These are phyloP conservation scores for Penaeus monodon DNA, from an alignment of 2,888 invertebrate genomes.

Conservation along the genomic window DNA sequence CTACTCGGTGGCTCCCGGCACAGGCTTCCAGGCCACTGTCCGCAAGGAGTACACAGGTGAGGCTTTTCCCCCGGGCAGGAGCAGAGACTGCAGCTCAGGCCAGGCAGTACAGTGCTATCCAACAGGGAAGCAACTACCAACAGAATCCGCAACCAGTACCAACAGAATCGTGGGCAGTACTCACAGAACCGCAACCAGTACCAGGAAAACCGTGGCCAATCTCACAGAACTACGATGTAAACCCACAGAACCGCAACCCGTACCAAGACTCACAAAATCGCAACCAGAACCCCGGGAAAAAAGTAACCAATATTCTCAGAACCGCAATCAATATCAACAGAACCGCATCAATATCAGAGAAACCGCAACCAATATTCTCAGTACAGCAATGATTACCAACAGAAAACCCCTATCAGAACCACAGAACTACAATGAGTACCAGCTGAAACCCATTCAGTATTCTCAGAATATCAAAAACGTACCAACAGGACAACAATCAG, in stretches of 20 bases:
- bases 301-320: not conserved
- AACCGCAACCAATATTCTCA: not conserved
- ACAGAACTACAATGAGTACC: not conserved
- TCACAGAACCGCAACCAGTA: too few species aligned
- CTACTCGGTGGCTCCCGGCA: constrained; percentile 38
- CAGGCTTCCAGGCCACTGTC: constrained; percentile 45
- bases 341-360: too few species aligned
- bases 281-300: too few species aligned
- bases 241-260: not conserved
- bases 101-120: too few species aligned
- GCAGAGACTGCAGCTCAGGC: too few species aligned
- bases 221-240: too few species aligned
- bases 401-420: not conserved
- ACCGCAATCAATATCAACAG: not conserved
- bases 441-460: not conserved
- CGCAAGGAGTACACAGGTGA: not conserved
- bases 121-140: not conserved
- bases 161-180: too few species aligned
- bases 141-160: too few species aligned
- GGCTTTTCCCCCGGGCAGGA: too few species aligned
- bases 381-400: not conserved
- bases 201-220: too few species aligned
- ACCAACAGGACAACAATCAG: not conserved
- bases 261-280: too few species aligned
- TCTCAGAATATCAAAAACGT: not conserved